A percentile compares a stretch with the other conserved stretches of the same genome.
Conservation (phyloP, 2,888 invertebrate species). For the Dinocampus coccinellae region DNA sequence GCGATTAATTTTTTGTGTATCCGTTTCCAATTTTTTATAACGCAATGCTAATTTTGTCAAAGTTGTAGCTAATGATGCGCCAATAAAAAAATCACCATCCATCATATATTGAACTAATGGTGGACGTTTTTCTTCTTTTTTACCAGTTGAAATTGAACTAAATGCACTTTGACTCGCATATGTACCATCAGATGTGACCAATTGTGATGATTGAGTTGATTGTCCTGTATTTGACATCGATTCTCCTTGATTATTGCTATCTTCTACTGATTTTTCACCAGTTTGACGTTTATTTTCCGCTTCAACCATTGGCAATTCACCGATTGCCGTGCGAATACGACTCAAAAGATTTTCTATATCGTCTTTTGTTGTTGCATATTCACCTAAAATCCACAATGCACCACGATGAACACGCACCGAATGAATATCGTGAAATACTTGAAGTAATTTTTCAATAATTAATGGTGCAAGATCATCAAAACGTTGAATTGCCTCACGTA, state of each 20-base stretch:
- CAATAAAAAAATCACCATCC: slow-evolving; percentile 96
- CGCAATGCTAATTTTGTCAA: slow-evolving; percentile 89
- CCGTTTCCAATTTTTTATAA: slow-evolving; percentile 58
- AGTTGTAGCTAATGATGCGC: slow-evolving; percentile 91
- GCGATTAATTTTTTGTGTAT: slow-evolving; percentile 70
- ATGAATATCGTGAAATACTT: slow-evolving; percentile 84
- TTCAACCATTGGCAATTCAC: slow-evolving; percentile 72
- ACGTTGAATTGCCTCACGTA: slow-evolving; percentile 95
- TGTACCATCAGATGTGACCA: slow-evolving; percentile 98
- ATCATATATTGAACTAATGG: slow-evolving; percentile 89
- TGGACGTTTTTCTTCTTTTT: slow-evolving; percentile 79
- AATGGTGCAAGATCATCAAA: slow-evolving; percentile 85
- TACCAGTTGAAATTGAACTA: slow-evolving; percentile 78
- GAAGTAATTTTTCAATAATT: slow-evolving; percentile 78
- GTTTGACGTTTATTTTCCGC: slow-evolving; percentile 79
- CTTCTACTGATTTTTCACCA: slow-evolving; percentile 77
- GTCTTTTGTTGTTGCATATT: slow-evolving; percentile 86
- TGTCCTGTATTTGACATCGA: neutral
- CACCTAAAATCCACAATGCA: slow-evolving; percentile 97
- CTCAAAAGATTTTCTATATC: slow-evolving; percentile 86
- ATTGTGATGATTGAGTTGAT: slow-evolving; percentile 71
- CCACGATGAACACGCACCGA: slow-evolving; percentile 94
- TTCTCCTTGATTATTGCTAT: slow-evolving; percentile 46
- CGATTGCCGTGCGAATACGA: slow-evolving; percentile 80
- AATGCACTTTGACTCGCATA: slow-evolving; percentile 99